Conservation (phyloP, 2,113 vertebrate species). For the Psephotus haematonotus region DNA sequence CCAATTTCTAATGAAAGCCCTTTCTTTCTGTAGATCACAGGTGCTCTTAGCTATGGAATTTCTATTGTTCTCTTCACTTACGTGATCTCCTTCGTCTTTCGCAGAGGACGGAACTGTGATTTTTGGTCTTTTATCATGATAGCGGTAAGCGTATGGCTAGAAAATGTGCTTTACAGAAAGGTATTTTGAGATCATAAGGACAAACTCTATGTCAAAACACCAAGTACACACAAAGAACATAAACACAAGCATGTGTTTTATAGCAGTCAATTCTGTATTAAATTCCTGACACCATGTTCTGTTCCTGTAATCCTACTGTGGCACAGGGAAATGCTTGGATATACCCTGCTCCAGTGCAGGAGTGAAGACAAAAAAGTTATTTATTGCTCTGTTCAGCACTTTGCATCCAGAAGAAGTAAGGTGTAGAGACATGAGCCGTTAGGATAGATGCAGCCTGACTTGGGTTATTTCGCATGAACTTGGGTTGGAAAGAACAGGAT, state of each 20-base stretch:
- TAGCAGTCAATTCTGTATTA: background rate
- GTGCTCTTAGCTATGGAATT: conserved; percentile 57
- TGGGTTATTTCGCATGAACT: background rate
- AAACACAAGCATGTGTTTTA: background rate
- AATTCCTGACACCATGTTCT: fast-evolving
- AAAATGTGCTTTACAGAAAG: background rate
- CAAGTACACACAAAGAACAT: background rate
- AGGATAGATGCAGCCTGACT: background rate
- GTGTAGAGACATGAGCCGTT: background rate
- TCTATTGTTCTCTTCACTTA: conserved; percentile 69
- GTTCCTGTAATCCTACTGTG: background rate
- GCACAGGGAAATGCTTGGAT: background rate
- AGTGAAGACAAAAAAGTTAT: background rate
- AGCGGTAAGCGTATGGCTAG: conserved; percentile 35
- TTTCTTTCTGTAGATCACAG: conserved; percentile 1
- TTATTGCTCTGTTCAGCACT: background rate
- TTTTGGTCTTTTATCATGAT: conserved; percentile 69
- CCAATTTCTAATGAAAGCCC: background rate
- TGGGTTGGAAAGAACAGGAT: background rate
- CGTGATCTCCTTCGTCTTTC: conserved; percentile 62
- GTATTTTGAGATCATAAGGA: background rate
- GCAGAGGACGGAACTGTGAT: conserved; percentile 36
- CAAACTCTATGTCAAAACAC: background rate
- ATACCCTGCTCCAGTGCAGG: background rate
- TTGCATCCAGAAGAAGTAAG: background rate